Conservation (phyloP, 2,113 vertebrate genomes). For the Elachura formosa region DNA sequence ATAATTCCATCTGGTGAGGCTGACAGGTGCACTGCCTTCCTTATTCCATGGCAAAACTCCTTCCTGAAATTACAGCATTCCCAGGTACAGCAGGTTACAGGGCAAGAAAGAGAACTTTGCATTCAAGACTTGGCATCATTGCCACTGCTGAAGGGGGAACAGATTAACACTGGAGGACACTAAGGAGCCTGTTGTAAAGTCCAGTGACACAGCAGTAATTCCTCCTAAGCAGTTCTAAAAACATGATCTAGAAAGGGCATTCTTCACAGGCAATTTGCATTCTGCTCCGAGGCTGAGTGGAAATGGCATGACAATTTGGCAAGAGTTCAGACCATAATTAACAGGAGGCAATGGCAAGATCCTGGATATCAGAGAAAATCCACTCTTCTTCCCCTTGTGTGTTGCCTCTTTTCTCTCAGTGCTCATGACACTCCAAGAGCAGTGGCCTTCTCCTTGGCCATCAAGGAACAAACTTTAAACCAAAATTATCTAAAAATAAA, state of each 20-base stretch:
- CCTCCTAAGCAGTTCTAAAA: conserved; percentile 42
- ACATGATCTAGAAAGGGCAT: conserved; percentile 30
- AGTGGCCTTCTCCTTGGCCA: background rate
- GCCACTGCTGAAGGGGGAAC: background rate
- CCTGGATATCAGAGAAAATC: background rate
- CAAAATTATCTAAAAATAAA: background rate
- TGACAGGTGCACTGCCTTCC: background rate
- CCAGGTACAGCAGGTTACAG: background rate
- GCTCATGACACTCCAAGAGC: background rate
- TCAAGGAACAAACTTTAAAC: background rate
- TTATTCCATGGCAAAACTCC: background rate
- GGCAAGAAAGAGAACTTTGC: background rate
- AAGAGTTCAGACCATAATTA: conserved; percentile 31
- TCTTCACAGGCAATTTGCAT: conserved; percentile 11
- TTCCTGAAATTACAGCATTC: background rate
- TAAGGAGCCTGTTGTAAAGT: background rate
- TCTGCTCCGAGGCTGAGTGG: conserved; percentile 11
- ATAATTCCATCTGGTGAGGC: background rate
- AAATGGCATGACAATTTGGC: background rate
- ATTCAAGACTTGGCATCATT: background rate
- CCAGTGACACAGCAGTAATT: conserved; percentile 18
- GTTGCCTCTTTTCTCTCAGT: background rate
- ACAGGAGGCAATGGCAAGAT: conserved; percentile 8
- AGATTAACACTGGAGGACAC: background rate
- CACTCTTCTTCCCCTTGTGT: background rate